Conservation (phyloP, 2,797 vertebrate genomes). For the Enteromius mattozi region DNA sequence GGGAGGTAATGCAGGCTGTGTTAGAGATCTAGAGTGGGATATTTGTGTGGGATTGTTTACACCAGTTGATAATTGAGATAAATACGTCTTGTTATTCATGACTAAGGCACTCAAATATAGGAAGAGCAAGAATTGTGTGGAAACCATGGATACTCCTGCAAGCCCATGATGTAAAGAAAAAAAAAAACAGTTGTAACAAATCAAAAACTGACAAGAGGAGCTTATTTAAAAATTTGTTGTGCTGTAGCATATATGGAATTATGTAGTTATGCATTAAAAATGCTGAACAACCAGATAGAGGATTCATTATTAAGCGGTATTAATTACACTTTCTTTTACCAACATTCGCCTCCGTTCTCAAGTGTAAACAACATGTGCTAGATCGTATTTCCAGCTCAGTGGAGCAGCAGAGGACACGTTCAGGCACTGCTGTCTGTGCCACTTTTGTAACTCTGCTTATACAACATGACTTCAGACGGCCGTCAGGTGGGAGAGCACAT, state of each 20-base stretch:
- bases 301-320: neutral
- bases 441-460: conserved; percentile 39
- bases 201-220: neutral
- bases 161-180: neutral
- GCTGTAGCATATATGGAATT: neutral
- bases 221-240: neutral
- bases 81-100: conserved; percentile 9
- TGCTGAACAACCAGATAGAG: too few relatives aligned
- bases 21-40: neutral
- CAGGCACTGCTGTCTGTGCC: neutral
- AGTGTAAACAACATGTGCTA: conserved; percentile 39
- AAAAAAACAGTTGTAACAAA: neutral
- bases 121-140: neutral
- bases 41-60: conserved; percentile 35
- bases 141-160: conserved; percentile 3
- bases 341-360: neutral
- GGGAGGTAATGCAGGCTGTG: neutral
- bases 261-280: neutral
- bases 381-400: conserved; percentile 2
- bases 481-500: conserved; percentile 34
- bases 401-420: conserved; percentile 12
- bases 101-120: conserved; percentile 19
- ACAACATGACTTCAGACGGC: conserved; percentile 32
- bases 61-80: conserved; percentile 14
- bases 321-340: conserved; percentile 3